Base-by-base conservation (phyloP, 2,113 vertebrate genomes). In the Glaucomys volans region DNA sequence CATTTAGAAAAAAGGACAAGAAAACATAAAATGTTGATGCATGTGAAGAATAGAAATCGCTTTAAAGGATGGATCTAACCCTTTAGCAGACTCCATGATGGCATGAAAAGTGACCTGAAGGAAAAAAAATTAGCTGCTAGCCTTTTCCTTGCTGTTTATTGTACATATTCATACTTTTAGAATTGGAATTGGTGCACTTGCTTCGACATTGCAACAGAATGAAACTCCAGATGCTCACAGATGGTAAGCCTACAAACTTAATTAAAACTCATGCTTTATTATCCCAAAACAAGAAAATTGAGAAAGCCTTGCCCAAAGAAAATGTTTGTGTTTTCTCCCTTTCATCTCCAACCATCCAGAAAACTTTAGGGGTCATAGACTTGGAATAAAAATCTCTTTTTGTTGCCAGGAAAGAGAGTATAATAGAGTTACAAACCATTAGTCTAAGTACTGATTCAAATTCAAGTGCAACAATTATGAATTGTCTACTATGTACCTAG, bases 241-340 rank as follows among this genome's bases (percentile, higher is more conserved):
- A 97, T 98, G 97, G 96, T 72, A 93, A 95, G 81, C 77, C 95
- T 81, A 93, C 86, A 94, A 93, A 97, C 96, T 96, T 98, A 98
- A 97, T 98, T 98, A 98, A 97, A 98, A 96, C 95, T 96, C 97
- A 97, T 71, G 74, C 86, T 97, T 97, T 97, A 97, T 97, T 96
- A 95, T 94, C 75, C 83, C 35, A 37, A 96, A 97, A 96, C 71
- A 89, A 62, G 77, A 80, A 96, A 94, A 95, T 84, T 94, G 95
- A 95, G 90, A 97, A 89, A 87, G 52, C 89, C 35, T 91, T 95
- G 74, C 79, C 91, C 95, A 97, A 91, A 96, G 91, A 97, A 96
- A 97, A 94, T 95, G 86, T 97, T 97, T 96, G 47, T 95, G 40
- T 91, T 97, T 96, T 93, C 74, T 74, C 47, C 30, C 52, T 85